Conservation (phyloP, 2,797 vertebrate genomes). For the Macrochelys suwanniensis region DNA sequence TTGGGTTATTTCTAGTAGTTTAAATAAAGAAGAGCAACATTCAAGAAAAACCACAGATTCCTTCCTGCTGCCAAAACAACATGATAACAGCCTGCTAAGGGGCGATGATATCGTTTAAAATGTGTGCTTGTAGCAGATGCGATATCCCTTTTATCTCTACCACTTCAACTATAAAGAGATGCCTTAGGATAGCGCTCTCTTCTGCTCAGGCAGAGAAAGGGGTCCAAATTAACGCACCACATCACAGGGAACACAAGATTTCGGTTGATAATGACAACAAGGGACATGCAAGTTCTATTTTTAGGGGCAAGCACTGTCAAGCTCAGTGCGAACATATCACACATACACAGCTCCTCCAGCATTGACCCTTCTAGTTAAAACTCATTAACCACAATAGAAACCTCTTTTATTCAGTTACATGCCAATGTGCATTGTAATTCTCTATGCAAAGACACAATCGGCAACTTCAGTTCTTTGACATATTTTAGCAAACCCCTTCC, state of each 20-base stretch:
- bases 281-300: constrained; percentile 79
- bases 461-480: neutral
- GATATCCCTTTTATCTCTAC: constrained; percentile 69
- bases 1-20: constrained; percentile 90
- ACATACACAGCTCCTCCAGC: constrained; percentile 66
- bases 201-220: constrained; percentile 43
- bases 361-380: constrained; percentile 49
- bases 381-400: constrained; percentile 15
- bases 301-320: constrained; percentile 75
- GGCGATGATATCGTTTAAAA: constrained; percentile 73
- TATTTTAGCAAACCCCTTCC: neutral
- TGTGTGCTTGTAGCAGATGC: constrained; percentile 61
- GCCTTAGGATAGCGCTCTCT: constrained; percentile 15
- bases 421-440: neutral
- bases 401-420: neutral
- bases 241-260: constrained; percentile 29
- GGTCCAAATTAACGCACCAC: constrained; percentile 39
- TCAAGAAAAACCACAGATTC: constrained; percentile 86
- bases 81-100: constrained; percentile 82
- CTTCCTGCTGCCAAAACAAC: constrained; percentile 87
- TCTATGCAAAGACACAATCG: neutral
- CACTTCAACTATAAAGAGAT: constrained; percentile 53
- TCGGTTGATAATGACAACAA: constrained; percentile 73
- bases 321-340: constrained; percentile 72
- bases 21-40: constrained; percentile 85